Evolutionary conservation across 1,140 invertebrate genomes (phyloP).

Genomic region (Drosophila ogumai): DNA sequence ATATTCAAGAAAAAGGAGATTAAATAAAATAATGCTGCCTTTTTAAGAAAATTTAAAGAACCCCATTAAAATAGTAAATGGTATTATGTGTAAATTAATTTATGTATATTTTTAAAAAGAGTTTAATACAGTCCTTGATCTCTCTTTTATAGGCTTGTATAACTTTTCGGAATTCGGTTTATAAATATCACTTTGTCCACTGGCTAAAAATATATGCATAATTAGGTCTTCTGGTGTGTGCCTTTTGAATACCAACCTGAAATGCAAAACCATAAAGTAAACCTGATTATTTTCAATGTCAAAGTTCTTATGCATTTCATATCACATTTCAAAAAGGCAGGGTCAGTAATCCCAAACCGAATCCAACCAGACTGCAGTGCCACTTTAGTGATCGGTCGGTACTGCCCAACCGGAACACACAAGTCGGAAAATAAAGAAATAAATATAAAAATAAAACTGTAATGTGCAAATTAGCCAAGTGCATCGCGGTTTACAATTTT

Average conservation of each 20-base stretch:
- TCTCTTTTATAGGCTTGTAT: rapidly evolving
- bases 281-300: constrained; percentile 35
- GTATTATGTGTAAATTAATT: too few relatives aligned
- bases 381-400: constrained; percentile 4
- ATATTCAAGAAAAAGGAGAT: neutral
- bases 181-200: constrained; percentile 16
- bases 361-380: neutral
- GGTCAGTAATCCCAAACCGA: neutral
- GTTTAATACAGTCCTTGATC: neutral
- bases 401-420: constrained; percentile 17
- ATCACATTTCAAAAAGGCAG: neutral
- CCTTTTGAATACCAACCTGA: constrained; percentile 9
- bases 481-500: constrained; percentile 41
- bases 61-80: too few relatives aligned
- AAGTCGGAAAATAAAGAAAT: constrained; percentile 22
- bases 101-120: neutral
- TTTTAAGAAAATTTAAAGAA: neutral
- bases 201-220: constrained; percentile 46
- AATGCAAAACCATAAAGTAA: constrained; percentile 5
- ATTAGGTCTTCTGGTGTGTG: constrained; percentile 10
- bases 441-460: constrained; percentile 32
- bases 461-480: constrained; percentile 69
- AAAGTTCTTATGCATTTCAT: constrained; percentile 12
- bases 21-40: neutral
- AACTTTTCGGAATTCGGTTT: constrained; percentile 2